Evolutionary conservation across 1,140 invertebrate species (phyloP).

Genomic region (Cydia fagiglandana): DNA sequence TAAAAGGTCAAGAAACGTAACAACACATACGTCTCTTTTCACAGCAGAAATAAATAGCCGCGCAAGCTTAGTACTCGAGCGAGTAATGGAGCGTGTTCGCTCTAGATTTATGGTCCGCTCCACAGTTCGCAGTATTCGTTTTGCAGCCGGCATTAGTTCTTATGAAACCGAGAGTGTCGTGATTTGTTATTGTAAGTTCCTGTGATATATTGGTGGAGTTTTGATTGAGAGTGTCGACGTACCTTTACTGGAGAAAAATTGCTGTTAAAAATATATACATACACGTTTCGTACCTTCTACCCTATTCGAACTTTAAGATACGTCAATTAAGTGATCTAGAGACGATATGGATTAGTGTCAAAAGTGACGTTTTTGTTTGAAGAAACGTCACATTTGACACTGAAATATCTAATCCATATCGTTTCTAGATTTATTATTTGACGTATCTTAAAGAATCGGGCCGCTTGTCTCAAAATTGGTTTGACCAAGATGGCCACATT

Average conservation of each 20-base stretch:
- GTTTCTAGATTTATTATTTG: no score
- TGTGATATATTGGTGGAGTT: slow-evolving; percentile 21
- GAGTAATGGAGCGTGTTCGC: slow-evolving; percentile 64
- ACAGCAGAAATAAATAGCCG: slow-evolving; percentile 4
- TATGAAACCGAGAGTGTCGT: slow-evolving; percentile 30
- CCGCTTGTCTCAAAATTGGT: neutral
- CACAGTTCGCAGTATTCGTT: slow-evolving; percentile 33
- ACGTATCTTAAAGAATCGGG: no score
- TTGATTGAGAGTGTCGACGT: slow-evolving; percentile 20
- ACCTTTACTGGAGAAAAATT: neutral
- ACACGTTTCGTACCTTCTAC: no score
- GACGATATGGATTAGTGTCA: no score
- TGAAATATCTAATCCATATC: no score
- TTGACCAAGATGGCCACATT: neutral
- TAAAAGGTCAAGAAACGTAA: neutral
- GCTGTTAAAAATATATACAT: neutral
- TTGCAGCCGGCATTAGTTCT: slow-evolving; percentile 29
- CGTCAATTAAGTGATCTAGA: no score
- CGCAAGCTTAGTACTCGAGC: slow-evolving; percentile 8
- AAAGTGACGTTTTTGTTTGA: no score
- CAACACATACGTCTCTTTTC: neutral
- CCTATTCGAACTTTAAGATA: no score
- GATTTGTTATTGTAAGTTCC: slow-evolving; percentile 28
- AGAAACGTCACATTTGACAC: no score
- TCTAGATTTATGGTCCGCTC: slow-evolving; percentile 62